phyloP scores from a whole-genome alignment of 2,113 vertebrate genomes.

The Muntiacus reevesi region DNA sequence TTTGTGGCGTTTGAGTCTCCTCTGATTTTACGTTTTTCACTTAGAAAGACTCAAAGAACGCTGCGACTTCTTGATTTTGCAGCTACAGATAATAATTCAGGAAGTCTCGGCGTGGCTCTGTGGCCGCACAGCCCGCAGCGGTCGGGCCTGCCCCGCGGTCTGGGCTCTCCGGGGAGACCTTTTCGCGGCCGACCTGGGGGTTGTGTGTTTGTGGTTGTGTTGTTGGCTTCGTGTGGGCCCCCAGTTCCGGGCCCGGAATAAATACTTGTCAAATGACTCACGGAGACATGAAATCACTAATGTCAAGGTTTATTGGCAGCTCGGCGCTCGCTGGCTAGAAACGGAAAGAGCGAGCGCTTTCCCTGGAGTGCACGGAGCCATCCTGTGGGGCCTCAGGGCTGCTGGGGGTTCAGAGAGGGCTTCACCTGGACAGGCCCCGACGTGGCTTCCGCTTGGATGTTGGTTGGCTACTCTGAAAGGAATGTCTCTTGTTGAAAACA shows the following conservation, averaged over 20 bases:
- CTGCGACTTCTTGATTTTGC: background rate
- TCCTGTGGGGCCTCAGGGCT: background rate
- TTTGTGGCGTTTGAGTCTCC: background rate
- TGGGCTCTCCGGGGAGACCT: background rate
- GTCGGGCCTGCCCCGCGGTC: background rate
- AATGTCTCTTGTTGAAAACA: background rate
- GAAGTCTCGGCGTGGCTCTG: background rate
- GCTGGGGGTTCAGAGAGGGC: background rate
- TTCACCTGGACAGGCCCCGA: background rate
- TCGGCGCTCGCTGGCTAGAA: fast-evolving
- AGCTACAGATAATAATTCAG: background rate
- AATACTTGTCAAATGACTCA: background rate
- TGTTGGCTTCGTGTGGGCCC: background rate
- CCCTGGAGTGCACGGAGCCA: fast-evolving
- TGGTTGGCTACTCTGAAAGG: background rate
- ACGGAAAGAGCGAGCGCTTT: fast-evolving
- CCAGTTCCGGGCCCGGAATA: background rate
- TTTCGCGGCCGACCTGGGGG: background rate
- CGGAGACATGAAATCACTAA: background rate
- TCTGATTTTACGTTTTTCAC: background rate
- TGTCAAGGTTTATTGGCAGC: background rate
- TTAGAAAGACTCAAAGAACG: background rate
- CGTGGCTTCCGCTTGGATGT: background rate
- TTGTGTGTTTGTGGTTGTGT: background rate
- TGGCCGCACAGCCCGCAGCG: background rate